A percentile compares a stretch with the other conserved stretches of the same genome.
These are phyloP conservation scores for Enteromius paludinosus DNA, from an alignment of 2,797 vertebrate genomes.

Conservation along the genomic window DNA sequence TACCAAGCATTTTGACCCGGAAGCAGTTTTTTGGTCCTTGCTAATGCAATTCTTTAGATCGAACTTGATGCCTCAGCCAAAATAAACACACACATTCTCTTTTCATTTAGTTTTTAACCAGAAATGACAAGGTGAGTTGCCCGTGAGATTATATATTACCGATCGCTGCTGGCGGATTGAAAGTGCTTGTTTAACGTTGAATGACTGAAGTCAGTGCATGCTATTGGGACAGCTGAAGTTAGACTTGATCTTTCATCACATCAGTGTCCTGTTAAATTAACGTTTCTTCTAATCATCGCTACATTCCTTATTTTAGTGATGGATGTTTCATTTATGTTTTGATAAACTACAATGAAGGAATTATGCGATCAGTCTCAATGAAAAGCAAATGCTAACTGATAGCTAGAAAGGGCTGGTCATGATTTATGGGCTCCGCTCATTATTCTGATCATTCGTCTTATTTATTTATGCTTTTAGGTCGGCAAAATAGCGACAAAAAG, in stretches of 20 bases:
- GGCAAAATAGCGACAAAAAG: neutral
- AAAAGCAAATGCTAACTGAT: conserved; percentile 6
- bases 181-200: neutral
- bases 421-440: neutral
- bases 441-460: neutral
- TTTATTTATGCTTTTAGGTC: neutral
- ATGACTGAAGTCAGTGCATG: neutral
- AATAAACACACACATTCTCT: neutral
- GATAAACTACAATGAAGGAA: neutral
- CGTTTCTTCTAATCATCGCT: neutral
- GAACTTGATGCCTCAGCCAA: conserved; percentile 14
- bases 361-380: neutral
- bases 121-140: conserved; percentile 55
- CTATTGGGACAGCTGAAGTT: conserved; percentile 3
- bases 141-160: neutral
- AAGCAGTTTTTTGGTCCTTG: neutral
- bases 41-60: conserved; percentile 2
- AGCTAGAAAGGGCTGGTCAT: neutral
- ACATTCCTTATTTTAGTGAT: neutral
- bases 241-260: neutral
- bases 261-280: neutral
- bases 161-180: too few species aligned
- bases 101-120: conserved; percentile 21
- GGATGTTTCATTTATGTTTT: neutral
- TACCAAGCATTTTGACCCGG: conserved; percentile 47